Conservation (phyloP, 1,140 invertebrate genomes). For the Calephelis virginiensis region DNA sequence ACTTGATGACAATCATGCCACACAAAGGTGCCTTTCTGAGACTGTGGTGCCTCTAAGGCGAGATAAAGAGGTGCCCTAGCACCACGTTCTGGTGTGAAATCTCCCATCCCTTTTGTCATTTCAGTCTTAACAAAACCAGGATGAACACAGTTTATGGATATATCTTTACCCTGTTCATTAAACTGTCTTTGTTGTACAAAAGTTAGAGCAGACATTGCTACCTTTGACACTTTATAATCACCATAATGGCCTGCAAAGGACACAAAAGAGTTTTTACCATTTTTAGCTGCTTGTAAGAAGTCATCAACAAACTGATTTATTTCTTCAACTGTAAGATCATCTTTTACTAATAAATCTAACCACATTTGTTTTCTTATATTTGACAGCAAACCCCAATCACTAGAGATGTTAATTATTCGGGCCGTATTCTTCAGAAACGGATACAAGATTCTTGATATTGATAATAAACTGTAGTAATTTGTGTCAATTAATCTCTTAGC, state of each 20-base stretch:
- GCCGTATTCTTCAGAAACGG: constrained; percentile 84
- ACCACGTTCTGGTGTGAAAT: constrained; percentile 84
- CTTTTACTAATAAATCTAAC: constrained; percentile 74
- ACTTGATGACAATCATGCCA: constrained; percentile 76
- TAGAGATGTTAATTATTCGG: constrained; percentile 87
- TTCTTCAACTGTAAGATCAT: constrained; percentile 76
- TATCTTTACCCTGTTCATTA: constrained; percentile 78
- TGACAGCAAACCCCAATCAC: constrained; percentile 82
- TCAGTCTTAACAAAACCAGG: constrained; percentile 87
- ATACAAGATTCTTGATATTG: constrained; percentile 83
- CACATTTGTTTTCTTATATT: constrained; percentile 78
- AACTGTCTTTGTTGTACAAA: constrained; percentile 84
- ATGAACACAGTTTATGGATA: constrained; percentile 85
- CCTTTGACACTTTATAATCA: constrained; percentile 87
- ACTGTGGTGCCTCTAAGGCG: constrained; percentile 69
- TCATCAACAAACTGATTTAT: constrained; percentile 85
- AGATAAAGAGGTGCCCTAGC: constrained; percentile 69
- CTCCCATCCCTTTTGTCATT: constrained; percentile 86
- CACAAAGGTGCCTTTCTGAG: constrained; percentile 73
- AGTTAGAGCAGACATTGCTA: constrained; percentile 83
- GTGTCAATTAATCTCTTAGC: constrained; percentile 84
- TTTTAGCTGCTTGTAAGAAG: constrained; percentile 65
- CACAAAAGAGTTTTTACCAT: constrained; percentile 71
- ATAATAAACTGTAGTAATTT: constrained; percentile 84
- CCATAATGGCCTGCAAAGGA: constrained; percentile 81